phyloP scores from a whole-genome alignment of 2,113 vertebrate genomes.

The Zingel zingel region DNA sequence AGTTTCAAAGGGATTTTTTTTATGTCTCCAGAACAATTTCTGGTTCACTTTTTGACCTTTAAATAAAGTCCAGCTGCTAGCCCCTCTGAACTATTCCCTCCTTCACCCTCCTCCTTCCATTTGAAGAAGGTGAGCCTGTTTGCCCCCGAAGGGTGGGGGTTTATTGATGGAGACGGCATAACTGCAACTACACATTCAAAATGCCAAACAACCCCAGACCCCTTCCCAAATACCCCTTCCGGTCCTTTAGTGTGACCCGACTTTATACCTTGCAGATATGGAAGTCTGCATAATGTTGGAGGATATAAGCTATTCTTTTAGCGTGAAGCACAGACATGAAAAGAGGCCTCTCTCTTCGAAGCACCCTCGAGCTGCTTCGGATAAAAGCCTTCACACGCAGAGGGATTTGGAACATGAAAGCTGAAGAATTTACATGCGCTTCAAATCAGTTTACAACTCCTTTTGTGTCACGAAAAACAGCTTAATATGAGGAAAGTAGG shows the following conservation, averaged over 20 bases:
- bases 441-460: constrained; percentile 68
- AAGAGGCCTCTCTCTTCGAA: constrained; percentile 43
- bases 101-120: constrained; percentile 44
- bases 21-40: constrained; percentile 75
- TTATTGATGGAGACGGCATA: constrained; percentile 40
- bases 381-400: constrained; percentile 64
- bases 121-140: constrained; percentile 70
- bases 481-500: constrained; percentile 41
- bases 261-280: constrained; percentile 63
- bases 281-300: constrained; percentile 65
- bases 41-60: constrained; percentile 78
- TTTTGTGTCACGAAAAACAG: constrained; percentile 58
- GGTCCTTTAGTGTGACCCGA: constrained; percentile 51
- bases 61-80: constrained; percentile 81
- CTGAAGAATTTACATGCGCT: constrained; percentile 56
- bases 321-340: constrained; percentile 57
- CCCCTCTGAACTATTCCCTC: constrained; percentile 72
- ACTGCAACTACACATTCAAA: constrained; percentile 40
- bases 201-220: constrained; percentile 28
- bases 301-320: constrained; percentile 62
- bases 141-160: constrained; percentile 60
- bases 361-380: constrained; percentile 26
- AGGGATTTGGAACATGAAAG: constrained; percentile 66
- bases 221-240: constrained; percentile 48
- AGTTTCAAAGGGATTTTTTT: constrained; percentile 78